These are phyloP conservation scores for Miichthys miiuy DNA, from an alignment of 2,797 vertebrate genomes.

Conservation along the genomic window DNA sequence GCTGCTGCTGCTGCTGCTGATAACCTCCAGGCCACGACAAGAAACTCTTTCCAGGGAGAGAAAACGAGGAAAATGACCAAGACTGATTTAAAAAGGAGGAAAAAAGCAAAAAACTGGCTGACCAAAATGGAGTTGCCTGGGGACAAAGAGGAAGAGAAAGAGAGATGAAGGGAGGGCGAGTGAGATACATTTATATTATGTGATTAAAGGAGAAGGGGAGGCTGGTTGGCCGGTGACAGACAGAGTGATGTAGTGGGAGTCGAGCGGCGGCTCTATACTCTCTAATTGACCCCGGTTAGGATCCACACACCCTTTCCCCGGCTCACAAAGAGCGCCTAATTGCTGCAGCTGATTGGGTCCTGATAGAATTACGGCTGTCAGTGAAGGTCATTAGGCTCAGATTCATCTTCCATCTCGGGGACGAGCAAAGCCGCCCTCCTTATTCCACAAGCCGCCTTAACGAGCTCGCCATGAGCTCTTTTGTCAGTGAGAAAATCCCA, in stretches of 20 bases:
- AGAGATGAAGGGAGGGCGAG: constrained; percentile 62
- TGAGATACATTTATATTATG: constrained; percentile 78
- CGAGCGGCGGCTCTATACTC: constrained; percentile 65
- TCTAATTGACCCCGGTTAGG: constrained; percentile 85
- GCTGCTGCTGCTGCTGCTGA: constrained; percentile 9
- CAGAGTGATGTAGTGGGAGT: constrained; percentile 71
- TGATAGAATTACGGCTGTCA: constrained; percentile 86
- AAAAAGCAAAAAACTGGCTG: constrained; percentile 36
- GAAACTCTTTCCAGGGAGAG: constrained; percentile 22
- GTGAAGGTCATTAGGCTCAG: constrained; percentile 81
- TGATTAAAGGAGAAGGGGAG: constrained; percentile 71
- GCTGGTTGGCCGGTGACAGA: constrained; percentile 56
- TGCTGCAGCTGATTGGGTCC: constrained; percentile 83
- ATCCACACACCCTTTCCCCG: constrained; percentile 72
- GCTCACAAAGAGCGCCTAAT: constrained; percentile 82
- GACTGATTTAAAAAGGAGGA: constrained; percentile 32
- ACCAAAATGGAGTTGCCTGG: constrained; percentile 62
- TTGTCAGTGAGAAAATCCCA: constrained; percentile 58
- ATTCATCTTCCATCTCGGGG: constrained; percentile 73
- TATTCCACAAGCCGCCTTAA: constrained; percentile 61
- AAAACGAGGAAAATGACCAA: neutral
- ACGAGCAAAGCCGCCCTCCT: constrained; percentile 54
- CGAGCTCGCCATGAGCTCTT: constrained; percentile 63
- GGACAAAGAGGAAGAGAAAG: constrained; percentile 49
- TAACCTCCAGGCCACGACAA: constrained; percentile 46